Evolutionary conservation across 2,888 invertebrate species (phyloP).

Genomic region (Spodoptera picta): DNA sequence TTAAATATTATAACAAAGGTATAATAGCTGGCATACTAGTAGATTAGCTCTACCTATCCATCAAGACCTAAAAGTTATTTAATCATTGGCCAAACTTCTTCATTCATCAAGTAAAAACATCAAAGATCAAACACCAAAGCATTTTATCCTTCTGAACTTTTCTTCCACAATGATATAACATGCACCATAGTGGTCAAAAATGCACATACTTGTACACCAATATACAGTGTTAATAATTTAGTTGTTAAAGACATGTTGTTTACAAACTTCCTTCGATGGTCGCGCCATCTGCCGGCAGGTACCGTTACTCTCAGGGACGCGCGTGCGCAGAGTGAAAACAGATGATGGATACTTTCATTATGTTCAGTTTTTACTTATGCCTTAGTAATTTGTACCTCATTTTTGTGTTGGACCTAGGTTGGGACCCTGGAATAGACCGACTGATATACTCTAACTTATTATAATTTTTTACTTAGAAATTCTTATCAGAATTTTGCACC

Average conservation of each 20-base stretch:
- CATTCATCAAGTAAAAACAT: too few species aligned
- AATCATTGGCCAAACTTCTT: too few species aligned
- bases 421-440: too few species aligned
- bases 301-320: constrained; percentile 66
- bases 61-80: too few species aligned
- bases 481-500: too few species aligned
- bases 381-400: not conserved
- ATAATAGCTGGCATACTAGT: too few species aligned
- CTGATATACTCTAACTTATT: too few species aligned
- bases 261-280: constrained; percentile 34
- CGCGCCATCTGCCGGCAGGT: constrained; percentile 54
- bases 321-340: constrained; percentile 46
- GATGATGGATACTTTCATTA: constrained; percentile 48
- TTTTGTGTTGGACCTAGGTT: too few species aligned
- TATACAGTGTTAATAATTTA: constrained; percentile 49
- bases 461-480: too few species aligned
- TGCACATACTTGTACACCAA: constrained; percentile 17
- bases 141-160: constrained; percentile 15
- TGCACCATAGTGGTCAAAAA: constrained; percentile 33
- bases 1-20: too few species aligned
- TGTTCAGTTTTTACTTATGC: constrained; percentile 18
- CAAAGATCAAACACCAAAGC: not conserved
- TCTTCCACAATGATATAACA: not conserved
- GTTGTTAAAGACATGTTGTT: constrained; percentile 48
- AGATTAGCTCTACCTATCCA: too few species aligned